Base-by-base conservation (phyloP, 1,140 invertebrate species). In the Hylaeus anthracinus region DNA sequence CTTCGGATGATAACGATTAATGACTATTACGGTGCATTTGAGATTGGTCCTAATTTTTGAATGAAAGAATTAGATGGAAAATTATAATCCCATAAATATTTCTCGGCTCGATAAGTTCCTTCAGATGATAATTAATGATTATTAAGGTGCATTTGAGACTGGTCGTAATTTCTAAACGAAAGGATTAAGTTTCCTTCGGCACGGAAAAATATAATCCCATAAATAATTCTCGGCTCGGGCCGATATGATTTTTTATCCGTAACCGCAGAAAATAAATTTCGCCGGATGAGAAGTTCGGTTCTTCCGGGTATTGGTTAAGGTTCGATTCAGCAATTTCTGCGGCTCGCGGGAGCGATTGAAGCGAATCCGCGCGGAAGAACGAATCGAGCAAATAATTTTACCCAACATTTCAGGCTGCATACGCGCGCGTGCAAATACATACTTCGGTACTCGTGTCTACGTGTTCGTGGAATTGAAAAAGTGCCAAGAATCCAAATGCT, bases 311-410 rank as follows among this genome's bases (percentile, higher is more conserved):
- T 67, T 39, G 3, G n/a, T 66, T 48, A 48, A 66, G n/a, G 64
- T 56, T 48, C 61, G 73, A 48, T 43, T 67, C 15, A 6, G 41
- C 48, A 15, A 43, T 67, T 56, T 53, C 41, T 12, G n/a, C 4
- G 6, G 60, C 60, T 51, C 15, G 48, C 3, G 14, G 26, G 12
- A 41, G 15, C 56, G 66, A 77, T 71, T 53, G 55, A 51, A 53
- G 56, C 39, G 75, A 53, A 78, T n/a, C 45, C n/a, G 45, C 45
- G 56, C 45, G 66, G 75, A 70, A 63, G 66, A 77, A 71, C 56
- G 58, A 71, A 77, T 77, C 66, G 67, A 53, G 10, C 56, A 71
- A 51, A 53, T 48, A 51, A 78, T 71, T 61, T 71, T 43, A 10
- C 39, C 45, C 45, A 61, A 43, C 43, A 26, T 60, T 60, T 48